Base-by-base conservation (phyloP, 2,888 invertebrate genomes). In the Steromphala cineraria region DNA sequence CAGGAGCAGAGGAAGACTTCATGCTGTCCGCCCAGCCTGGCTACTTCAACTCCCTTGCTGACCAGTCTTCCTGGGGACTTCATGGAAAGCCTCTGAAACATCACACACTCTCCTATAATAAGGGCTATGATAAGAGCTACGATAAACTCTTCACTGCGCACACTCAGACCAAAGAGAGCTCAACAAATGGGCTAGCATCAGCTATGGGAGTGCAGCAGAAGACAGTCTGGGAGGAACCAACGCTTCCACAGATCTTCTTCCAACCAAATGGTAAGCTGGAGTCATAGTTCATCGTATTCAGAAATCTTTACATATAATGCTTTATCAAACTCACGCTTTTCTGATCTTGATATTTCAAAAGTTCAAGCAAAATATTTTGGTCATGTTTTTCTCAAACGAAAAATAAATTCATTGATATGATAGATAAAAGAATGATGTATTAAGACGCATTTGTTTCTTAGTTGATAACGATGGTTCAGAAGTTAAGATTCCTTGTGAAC, bases 221-320 rank as follows among this genome's bases (percentile, higher is more conserved):
- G 31, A 81, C 77, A 13, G 67, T 81, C 15, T 55, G 53, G 81
- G 77, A 77, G 24, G 81, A 81, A 52, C 19, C 53, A 13, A 71
- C 55, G 15, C 53, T 53, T 17, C 67, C 62, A 62, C 53, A 77
- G 36, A 52, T 75, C 21, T 52, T n/a, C 40, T 62, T 19, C 24
- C 80, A 53, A 8, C 21, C 17, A n/a, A 55, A 80, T 40, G 80
- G 75, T 53, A 62, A 75, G 74, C 21, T 52, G 13, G 0, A 46
- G 2, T 62, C 31, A 67, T 3, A n/a, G 8, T 10, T 13, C 19
- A 31, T 1, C 46, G 13, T 31, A 78, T 46, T n/a, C 13, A 0
- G 4, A 75, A 67, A 28, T 21, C 28, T 24, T 67, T 21, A 7
- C 4, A 24, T 67, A 21, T 21, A 67, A 67, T 24, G 5, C 19